Conservation (phyloP, 1,140 invertebrate species). For the Xylocopa sonorina region DNA sequence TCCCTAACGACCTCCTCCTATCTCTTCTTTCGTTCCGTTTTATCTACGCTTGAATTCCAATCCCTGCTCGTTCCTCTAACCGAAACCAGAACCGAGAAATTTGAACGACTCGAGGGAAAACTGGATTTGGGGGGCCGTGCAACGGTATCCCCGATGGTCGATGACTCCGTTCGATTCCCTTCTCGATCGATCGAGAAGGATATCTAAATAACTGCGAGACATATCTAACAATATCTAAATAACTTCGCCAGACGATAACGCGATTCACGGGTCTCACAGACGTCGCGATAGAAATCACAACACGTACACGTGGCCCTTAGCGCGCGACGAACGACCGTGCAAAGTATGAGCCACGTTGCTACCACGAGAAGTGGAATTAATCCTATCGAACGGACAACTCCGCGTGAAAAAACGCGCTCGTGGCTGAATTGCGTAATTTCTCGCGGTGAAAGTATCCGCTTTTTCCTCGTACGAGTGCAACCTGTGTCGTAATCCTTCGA, state of each 20-base stretch:
- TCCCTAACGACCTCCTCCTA: conserved; percentile 11
- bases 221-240: too few species aligned
- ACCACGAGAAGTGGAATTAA: neutral
- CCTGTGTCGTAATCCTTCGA: neutral
- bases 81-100: neutral
- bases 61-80: neutral
- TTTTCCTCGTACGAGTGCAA: conserved; percentile 11
- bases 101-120: neutral
- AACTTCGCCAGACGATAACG: too few species aligned
- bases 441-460: conserved; percentile 8
- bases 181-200: too few species aligned
- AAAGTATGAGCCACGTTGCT: too few species aligned
- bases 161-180: too few species aligned
- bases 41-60: neutral
- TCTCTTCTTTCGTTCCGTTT: neutral
- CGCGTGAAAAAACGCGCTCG: neutral
- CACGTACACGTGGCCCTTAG: too few species aligned
- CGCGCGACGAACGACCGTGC: too few species aligned
- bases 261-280: too few species aligned
- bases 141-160: neutral
- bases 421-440: neutral
- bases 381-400: neutral
- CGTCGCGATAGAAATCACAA: too few species aligned
- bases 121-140: too few species aligned
- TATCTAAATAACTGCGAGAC: too few species aligned